Conservation (phyloP, 2,797 vertebrate species). For the Pangasius mekongensis region DNA sequence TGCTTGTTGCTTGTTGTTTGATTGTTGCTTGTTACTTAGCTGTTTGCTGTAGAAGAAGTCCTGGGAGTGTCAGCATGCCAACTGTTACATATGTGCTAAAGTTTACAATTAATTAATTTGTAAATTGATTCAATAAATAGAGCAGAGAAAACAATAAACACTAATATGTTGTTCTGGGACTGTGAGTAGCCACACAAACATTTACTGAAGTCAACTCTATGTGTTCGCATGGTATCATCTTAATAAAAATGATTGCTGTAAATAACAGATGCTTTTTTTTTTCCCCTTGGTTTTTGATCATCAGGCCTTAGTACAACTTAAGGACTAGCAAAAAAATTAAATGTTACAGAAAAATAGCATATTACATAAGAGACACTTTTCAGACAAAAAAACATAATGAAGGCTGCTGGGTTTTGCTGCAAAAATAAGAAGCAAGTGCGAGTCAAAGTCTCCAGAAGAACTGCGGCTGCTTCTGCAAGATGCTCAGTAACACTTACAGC, state of each 20-base stretch:
- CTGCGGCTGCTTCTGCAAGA: too few relatives aligned
- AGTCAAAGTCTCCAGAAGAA: too few relatives aligned
- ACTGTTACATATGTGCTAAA: not conserved
- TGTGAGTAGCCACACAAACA: not conserved
- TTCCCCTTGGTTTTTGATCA: not conserved
- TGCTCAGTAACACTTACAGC: too few relatives aligned
- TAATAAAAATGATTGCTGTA: constrained; percentile 1
- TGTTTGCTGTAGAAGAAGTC: not conserved
- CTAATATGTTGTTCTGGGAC: not conserved
- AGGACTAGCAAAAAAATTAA: too few relatives aligned
- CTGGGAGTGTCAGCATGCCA: not conserved
- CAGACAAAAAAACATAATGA: too few relatives aligned
- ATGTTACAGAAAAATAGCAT: too few relatives aligned
- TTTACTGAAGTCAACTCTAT: not conserved
- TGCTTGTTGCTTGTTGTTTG: too few relatives aligned
- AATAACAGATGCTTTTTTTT: not conserved
- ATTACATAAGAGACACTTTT: too few relatives aligned
- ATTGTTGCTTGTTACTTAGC: not conserved
- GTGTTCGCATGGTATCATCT: constrained; percentile 11
- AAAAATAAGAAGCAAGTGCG: too few relatives aligned
- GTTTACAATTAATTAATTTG: not conserved
- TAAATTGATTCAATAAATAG: not conserved
- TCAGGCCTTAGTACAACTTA: not conserved
- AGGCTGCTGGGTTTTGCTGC: too few relatives aligned
- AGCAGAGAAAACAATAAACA: not conserved